These are phyloP conservation scores for Fregata magnificens DNA, from an alignment of 2,113 vertebrate species.

Conservation along the genomic window DNA sequence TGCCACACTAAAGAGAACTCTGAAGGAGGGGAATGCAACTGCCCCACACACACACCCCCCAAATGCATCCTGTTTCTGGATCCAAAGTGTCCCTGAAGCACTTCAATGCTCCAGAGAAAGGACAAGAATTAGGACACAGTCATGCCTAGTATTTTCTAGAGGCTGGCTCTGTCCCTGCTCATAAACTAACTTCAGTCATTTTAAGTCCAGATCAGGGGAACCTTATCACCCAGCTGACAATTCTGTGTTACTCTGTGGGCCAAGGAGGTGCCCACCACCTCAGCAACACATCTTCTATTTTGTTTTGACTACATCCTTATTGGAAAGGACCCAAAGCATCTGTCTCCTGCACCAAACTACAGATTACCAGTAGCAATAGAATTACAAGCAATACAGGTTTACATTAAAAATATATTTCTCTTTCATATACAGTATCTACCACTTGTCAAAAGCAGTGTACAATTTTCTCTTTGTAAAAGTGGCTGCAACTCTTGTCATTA, in stretches of 20 bases:
- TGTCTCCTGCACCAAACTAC: neutral
- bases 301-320: neutral
- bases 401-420: neutral
- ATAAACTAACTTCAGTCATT: neutral
- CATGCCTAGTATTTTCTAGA: neutral
- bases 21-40: neutral
- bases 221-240: neutral
- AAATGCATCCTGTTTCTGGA: neutral
- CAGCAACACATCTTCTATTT: neutral
- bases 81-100: neutral
- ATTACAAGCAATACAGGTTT: neutral
- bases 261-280: neutral
- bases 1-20: neutral
- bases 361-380: neutral
- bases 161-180: neutral
- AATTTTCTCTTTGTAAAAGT: neutral
- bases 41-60: too few species aligned
- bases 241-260: neutral
- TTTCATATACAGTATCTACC: neutral
- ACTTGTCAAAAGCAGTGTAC: neutral
- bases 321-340: neutral
- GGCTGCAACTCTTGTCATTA: neutral
- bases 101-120: neutral
- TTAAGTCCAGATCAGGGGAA: neutral
- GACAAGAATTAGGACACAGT: neutral